Evolutionary conservation across 2,888 invertebrate genomes (phyloP).

Genomic region (Embidobia sp.): DNA sequence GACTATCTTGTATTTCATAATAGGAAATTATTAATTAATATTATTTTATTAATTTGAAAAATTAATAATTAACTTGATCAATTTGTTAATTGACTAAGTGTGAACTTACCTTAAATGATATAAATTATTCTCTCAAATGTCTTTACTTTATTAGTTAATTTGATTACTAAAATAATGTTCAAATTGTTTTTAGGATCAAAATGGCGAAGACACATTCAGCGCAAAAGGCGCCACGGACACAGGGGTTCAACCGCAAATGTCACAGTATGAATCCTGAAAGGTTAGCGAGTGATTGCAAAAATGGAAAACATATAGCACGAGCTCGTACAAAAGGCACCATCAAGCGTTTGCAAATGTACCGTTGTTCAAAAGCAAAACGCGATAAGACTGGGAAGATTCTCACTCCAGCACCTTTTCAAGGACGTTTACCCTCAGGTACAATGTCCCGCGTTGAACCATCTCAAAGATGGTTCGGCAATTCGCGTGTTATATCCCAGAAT

Average conservation of each 20-base stretch:
- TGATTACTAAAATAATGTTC: no score
- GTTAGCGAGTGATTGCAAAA: constrained; percentile 87
- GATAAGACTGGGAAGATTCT: constrained; percentile 95
- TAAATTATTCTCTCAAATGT: no score
- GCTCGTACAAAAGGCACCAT: constrained; percentile 96
- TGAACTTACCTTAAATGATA: no score
- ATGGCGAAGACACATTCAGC: constrained; percentile 91
- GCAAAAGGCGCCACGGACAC: constrained; percentile 89
- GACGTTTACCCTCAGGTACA: constrained; percentile 92
- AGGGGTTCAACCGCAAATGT: constrained; percentile 92
- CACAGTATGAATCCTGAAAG: constrained; percentile 98
- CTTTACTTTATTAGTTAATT: no score
- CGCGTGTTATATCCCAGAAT: constrained; percentile 96
- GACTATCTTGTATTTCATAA: no score
- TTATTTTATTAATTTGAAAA: no score
- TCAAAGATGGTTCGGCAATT: constrained; percentile 99
- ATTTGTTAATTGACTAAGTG: no score
- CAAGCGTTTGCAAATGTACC: constrained; percentile 98
- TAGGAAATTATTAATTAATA: no score
- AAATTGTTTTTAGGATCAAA: constrained; percentile 66
- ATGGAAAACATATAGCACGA: constrained; percentile 87
- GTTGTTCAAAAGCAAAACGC: constrained; percentile 97
- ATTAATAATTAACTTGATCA: no score
- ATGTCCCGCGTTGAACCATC: constrained; percentile 98
- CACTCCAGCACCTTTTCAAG: constrained; percentile 97